Percentiles rank a stretch among this genome's conserved stretches.
Evolutionary conservation across 2,113 vertebrate genomes (phyloP).

Genomic region (Macroglossus sobrinus): DNA sequence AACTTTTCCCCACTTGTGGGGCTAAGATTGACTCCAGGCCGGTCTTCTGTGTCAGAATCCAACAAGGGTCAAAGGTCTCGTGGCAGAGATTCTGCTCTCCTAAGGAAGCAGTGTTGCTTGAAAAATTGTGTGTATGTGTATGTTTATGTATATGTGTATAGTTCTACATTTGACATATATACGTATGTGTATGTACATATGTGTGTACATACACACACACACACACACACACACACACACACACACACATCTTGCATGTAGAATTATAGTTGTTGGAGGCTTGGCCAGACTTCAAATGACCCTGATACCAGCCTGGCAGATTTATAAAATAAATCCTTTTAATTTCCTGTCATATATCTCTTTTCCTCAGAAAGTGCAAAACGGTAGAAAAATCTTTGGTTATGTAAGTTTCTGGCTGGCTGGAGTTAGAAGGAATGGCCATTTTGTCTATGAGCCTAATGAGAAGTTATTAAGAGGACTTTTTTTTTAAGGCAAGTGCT

Average conservation of each 20-base stretch:
- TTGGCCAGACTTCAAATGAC: background rate
- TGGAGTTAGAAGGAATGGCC: background rate
- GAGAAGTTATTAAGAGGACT: background rate
- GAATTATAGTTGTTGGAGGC: background rate
- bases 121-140: background rate
- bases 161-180: background rate
- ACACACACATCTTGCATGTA: background rate
- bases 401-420: background rate
- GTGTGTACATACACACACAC: no score
- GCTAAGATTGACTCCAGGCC: background rate
- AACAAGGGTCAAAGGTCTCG: background rate
- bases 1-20: background rate
- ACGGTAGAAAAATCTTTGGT: background rate
- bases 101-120: background rate
- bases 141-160: background rate
- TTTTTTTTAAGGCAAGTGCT: slow-evolving; percentile 31
- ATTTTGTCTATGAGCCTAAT: background rate
- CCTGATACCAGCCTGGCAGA: background rate
- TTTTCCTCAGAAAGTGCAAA: slow-evolving; percentile 30
- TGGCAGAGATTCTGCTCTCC: background rate
- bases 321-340: background rate
- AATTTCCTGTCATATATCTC: background rate
- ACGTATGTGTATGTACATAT: no score
- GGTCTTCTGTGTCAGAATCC: background rate
- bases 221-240: background rate